phyloP scores from a whole-genome alignment of 1,140 invertebrate genomes.

The Dermatophagoides farinae region DNA sequence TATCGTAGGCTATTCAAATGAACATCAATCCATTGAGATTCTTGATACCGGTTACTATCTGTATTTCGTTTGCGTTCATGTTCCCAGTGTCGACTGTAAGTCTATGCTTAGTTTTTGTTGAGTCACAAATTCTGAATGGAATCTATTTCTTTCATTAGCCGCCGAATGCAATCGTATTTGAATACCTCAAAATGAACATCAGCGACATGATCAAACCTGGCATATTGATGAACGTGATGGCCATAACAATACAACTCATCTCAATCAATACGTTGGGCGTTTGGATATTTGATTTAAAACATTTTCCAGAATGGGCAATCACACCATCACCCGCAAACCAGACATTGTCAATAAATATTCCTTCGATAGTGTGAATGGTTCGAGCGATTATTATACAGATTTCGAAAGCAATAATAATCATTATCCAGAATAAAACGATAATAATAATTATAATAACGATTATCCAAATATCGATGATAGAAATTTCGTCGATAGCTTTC shows the following conservation, averaged over 20 bases:
- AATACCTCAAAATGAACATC: slow-evolving; percentile 47
- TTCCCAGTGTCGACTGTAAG: slow-evolving; percentile 32
- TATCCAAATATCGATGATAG: no score
- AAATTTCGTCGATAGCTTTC: no score
- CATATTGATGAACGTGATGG: slow-evolving; percentile 51
- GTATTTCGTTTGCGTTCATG: slow-evolving; percentile 35
- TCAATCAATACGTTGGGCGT: slow-evolving; percentile 45
- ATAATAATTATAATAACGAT: no score
- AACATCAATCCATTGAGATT: slow-evolving; percentile 13
- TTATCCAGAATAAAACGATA: no score
- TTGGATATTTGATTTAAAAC: slow-evolving; percentile 33
- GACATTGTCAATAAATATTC: not conserved
- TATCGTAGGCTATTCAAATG: slow-evolving; percentile 13
- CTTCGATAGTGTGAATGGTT: no score
- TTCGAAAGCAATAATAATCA: no score
- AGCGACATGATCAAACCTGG: slow-evolving; percentile 53
- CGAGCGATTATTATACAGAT: no score
- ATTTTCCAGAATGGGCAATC: slow-evolving; percentile 33
- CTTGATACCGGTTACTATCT: slow-evolving; percentile 31
- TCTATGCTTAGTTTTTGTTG: not conserved
- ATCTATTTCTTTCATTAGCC: not conserved
- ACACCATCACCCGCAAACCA: no score
- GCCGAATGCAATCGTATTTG: slow-evolving; percentile 24
- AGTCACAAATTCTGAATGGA: not conserved
- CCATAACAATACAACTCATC: slow-evolving; percentile 40